Evolutionary conservation across 2,888 invertebrate species (phyloP), one percentile per base, ranked within the genome.

Genomic region (Agrotis segetum): DNA sequence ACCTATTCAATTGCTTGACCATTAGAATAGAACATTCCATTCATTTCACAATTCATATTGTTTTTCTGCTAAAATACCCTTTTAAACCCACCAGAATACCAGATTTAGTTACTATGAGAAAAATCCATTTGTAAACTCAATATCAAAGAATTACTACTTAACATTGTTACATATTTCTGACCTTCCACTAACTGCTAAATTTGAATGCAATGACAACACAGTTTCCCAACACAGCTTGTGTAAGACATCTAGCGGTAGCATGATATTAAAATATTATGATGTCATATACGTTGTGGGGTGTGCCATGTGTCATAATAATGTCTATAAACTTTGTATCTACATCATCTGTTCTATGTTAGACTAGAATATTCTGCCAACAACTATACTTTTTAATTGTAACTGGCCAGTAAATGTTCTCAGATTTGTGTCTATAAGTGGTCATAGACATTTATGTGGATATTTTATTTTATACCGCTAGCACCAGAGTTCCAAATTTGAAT

Each of bases 191-290:
- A 68, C 17, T 16, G 21, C 14, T 40, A 3, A 21, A 49, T 6
- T 58, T 56, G 16, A 44, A 53, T 14, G 3, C n/a, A 58, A 17
- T 72, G 24, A n/a, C 24, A 40, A 17, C n/a, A 44, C 44, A 21
- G n/a, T 70, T 71, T 61, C 61, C 44, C n/a, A n/a, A 62, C 50
- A 63, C 52, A 49, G 13, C 19, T 72, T 67, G 50, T 55, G 50
- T 34, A 67, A 73, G 62, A 52, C 17, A 55, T 17, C 4, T 47
- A 47, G 16, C 2, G 0, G 24, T 50, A 46, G 47, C 19, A 49
- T 70, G 47, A 40, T 74, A 63, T 67, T 49, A 68, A 67, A 77
- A 78, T 44, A 56, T 75, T 80, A 80, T 79, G 78, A 79, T 80
- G 80, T 79, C 80, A 79, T 76, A 40, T 70, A 62, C 68, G 47